Conservation (phyloP, 1,140 invertebrate genomes). For the Sarcophaga peregrina region DNA sequence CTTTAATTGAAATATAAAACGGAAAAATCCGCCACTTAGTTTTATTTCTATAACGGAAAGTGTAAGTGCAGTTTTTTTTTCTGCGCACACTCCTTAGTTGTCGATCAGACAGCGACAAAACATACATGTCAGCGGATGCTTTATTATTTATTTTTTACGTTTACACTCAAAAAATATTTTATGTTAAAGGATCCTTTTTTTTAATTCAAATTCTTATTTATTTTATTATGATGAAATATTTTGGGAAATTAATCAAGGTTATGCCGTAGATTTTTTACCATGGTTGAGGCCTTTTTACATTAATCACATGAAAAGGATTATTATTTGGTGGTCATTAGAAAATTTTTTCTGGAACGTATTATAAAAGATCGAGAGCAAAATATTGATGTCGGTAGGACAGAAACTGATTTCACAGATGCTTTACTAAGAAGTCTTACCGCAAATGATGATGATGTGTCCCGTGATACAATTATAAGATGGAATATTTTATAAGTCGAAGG, state of each 20-base stretch:
- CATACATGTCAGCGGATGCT: too few relatives aligned
- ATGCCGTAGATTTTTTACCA: slow-evolving; percentile 88
- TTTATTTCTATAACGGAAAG: too few relatives aligned
- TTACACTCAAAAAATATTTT: too few relatives aligned
- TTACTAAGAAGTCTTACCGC: slow-evolving; percentile 75
- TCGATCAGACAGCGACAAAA: too few relatives aligned
- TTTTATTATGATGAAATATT: slow-evolving; percentile 88
- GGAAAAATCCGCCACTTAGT: too few relatives aligned
- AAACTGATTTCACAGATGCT: slow-evolving; percentile 80
- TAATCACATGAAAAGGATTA: slow-evolving; percentile 76
- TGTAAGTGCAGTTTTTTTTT: too few relatives aligned
- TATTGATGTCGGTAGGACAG: slow-evolving; percentile 69
- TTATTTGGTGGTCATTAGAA: slow-evolving; percentile 77
- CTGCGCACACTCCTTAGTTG: too few relatives aligned
- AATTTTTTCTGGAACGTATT: slow-evolving; percentile 79
- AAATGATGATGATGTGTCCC: slow-evolving; percentile 69
- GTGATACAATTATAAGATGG: slow-evolving; percentile 81
- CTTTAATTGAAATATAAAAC: too few relatives aligned
- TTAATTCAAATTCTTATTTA: too few relatives aligned
- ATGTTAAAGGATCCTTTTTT: too few relatives aligned
- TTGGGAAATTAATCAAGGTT: slow-evolving; percentile 90
- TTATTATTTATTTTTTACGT: too few relatives aligned
- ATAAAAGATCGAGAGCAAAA: slow-evolving; percentile 73
- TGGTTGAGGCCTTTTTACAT: slow-evolving; percentile 80
- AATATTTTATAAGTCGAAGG: slow-evolving; percentile 90